Evolutionary conservation across 2,888 invertebrate species (phyloP).

Genomic region (Melolontha melolontha): DNA sequence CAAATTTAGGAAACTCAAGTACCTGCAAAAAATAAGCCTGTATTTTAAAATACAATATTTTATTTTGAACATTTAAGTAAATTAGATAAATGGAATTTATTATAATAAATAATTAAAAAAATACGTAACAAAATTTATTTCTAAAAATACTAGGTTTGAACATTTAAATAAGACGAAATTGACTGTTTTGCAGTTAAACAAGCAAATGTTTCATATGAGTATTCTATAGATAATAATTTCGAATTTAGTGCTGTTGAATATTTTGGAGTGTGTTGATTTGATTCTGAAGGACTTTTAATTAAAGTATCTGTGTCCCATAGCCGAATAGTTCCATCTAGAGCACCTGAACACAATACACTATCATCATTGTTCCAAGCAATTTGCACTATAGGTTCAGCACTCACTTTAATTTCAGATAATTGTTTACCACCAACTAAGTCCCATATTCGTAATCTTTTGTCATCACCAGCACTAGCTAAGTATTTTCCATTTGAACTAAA

Average conservation of each 20-base stretch:
- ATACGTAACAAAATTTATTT: slow-evolving; percentile 15
- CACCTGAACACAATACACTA: slow-evolving; percentile 75
- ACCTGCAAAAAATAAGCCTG: too few species aligned
- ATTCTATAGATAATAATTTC: slow-evolving; percentile 55
- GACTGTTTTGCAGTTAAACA: slow-evolving; percentile 47
- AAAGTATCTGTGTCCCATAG: slow-evolving; percentile 70
- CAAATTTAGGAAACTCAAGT: too few species aligned
- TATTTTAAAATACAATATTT: too few species aligned
- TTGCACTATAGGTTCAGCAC: slow-evolving; percentile 72
- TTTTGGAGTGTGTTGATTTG: slow-evolving; percentile 51
- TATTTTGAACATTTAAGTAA: too few species aligned
- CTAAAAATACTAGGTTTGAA: slow-evolving; percentile 6
- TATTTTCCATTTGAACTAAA: slow-evolving; percentile 89
- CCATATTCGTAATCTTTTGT: slow-evolving; percentile 79
- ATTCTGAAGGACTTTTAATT: slow-evolving; percentile 46
- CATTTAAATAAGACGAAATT: slow-evolving; percentile 30
- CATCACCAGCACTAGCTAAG: slow-evolving; percentile 87
- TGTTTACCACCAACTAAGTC: slow-evolving; percentile 76
- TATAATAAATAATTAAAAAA: slow-evolving; percentile 15
- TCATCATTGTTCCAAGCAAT: slow-evolving; percentile 74
- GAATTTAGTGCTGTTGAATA: slow-evolving; percentile 48
- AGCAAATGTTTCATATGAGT: slow-evolving; percentile 57
- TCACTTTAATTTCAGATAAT: slow-evolving; percentile 74
- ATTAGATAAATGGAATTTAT: background rate
- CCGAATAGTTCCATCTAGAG: slow-evolving; percentile 74